phyloP scores from a whole-genome alignment of 2,888 invertebrate genomes.

The Brenthis ino region DNA sequence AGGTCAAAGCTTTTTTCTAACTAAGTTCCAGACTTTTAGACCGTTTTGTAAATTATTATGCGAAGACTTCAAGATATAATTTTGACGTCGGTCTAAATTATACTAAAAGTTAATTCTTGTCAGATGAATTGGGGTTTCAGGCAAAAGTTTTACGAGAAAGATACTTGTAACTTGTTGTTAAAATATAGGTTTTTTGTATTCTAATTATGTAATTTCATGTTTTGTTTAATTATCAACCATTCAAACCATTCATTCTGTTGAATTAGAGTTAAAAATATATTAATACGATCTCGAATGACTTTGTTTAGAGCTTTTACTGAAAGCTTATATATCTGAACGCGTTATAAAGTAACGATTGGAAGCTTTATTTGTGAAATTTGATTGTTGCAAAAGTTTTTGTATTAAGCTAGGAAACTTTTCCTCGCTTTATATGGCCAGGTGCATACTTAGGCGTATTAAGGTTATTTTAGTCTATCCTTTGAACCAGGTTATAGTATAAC shows the following conservation, averaged over 20 bases:
- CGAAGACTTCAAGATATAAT: background rate
- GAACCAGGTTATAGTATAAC: too few species aligned
- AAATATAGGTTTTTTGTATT: too few species aligned
- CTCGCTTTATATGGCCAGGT: too few species aligned
- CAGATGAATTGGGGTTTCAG: background rate
- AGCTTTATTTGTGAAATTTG: too few species aligned
- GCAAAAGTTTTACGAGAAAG: background rate
- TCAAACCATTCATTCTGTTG: constrained; percentile 15
- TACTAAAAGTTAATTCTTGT: background rate
- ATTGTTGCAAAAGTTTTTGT: background rate
- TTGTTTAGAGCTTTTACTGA: constrained; percentile 7
- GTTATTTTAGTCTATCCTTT: too few species aligned
- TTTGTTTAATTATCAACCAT: background rate
- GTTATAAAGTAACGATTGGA: constrained; percentile 3
- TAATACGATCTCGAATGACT: constrained; percentile 12
- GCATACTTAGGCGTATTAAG: too few species aligned
- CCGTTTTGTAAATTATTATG: constrained; percentile 2
- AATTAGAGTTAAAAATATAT: too few species aligned
- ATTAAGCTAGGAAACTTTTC: too few species aligned
- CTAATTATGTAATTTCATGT: too few species aligned
- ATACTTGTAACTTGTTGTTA: background rate
- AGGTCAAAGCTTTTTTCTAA: constrained; percentile 16
- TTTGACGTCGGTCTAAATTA: background rate
- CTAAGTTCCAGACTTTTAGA: constrained; percentile 23
- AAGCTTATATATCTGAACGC: constrained; percentile 11